These are phyloP conservation scores for Phrynocephalus vlangalii DNA, from an alignment of 2,797 vertebrate species.

Conservation along the genomic window DNA sequence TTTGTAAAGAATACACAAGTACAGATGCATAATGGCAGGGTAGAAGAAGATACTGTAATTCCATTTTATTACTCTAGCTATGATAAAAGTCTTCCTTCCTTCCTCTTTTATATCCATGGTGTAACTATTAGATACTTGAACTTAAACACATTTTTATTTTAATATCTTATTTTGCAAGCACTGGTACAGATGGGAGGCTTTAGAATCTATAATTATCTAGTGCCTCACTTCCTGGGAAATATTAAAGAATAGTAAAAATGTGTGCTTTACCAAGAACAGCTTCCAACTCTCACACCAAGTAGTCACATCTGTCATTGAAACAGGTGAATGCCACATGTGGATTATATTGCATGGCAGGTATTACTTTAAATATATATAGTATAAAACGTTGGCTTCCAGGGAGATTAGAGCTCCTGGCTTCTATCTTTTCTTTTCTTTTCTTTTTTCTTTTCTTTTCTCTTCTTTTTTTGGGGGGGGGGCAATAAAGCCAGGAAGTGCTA, in stretches of 20 bases:
- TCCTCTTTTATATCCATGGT: no score
- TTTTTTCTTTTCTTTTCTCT: no score
- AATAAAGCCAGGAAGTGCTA: neutral
- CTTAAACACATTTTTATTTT: no score
- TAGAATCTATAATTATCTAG: neutral
- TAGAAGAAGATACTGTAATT: neutral
- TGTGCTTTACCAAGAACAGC: neutral
- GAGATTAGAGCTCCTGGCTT: neutral
- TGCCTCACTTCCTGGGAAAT: neutral
- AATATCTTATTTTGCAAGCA: no score
- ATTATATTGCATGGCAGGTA: no score
- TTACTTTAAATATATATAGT: no score
- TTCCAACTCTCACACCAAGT: neutral
- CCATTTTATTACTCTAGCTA: neutral
- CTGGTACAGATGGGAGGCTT: neutral
- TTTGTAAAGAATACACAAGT: neutral
- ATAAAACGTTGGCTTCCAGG: neutral
- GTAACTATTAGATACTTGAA: no score
- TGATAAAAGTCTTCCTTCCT: neutral
- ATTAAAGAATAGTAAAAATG: neutral
- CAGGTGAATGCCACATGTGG: neutral
- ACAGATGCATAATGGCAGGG: neutral
- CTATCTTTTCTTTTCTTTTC: neutral
- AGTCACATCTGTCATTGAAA: neutral
- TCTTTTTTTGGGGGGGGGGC: no score